Percentiles rank a stretch among this genome's conserved stretches.
Evolutionary conservation across 2,888 invertebrate species (phyloP).

Genomic region (Lepeophtheirus nordmannii): DNA sequence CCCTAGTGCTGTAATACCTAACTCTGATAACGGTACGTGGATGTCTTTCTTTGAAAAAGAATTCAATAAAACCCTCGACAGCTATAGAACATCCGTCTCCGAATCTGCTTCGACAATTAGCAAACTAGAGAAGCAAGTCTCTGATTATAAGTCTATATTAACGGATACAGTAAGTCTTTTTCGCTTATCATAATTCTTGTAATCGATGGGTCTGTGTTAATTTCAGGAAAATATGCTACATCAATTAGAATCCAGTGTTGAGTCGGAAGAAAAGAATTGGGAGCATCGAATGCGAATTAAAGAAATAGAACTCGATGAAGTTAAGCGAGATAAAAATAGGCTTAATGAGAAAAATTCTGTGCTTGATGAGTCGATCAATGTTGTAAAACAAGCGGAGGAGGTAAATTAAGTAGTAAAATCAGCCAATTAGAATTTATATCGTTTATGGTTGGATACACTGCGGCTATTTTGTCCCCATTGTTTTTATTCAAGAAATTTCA

Average conservation of each 20-base stretch:
- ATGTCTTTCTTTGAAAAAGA: too few relatives aligned
- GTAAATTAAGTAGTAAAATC: constrained; percentile 6
- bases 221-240: constrained; percentile 13
- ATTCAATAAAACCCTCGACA: too few relatives aligned
- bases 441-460: neutral
- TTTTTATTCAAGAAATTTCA: neutral
- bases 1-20: neutral
- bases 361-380: constrained; percentile 14
- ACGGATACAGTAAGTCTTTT: constrained; percentile 6
- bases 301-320: neutral
- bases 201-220: neutral
- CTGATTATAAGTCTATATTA: neutral
- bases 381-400: constrained; percentile 11
- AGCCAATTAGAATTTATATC: neutral
- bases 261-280: constrained; percentile 12
- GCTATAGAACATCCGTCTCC: neutral
- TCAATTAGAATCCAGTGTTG: constrained; percentile 18
- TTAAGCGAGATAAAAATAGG: neutral
- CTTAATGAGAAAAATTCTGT: constrained; percentile 5
- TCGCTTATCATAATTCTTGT: constrained; percentile 5
- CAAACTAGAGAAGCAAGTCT: constrained; percentile 8
- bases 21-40: too few relatives aligned
- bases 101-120: neutral
- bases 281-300: constrained; percentile 7
- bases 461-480: neutral